Conservation (phyloP, 2,888 invertebrate genomes). For the Hypena proboscidalis region DNA sequence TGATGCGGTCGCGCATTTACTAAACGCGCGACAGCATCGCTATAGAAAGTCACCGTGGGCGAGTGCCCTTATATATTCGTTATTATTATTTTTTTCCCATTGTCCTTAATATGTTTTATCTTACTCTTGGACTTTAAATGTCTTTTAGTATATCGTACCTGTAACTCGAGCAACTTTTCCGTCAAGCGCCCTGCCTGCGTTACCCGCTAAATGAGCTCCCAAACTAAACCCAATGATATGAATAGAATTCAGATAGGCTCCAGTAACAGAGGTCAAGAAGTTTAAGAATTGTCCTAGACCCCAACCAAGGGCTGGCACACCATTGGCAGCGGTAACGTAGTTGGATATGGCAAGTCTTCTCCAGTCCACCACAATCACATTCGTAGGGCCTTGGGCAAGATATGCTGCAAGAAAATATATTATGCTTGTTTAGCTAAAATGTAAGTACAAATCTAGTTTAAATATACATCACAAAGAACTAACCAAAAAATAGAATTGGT, state of each 20-base stretch:
- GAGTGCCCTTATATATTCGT: too few species aligned
- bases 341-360: constrained; percentile 55
- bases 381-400: constrained; percentile 58
- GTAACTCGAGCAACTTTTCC: constrained; percentile 69
- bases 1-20: too few species aligned
- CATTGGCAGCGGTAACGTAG: constrained; percentile 61
- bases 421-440: too few species aligned
- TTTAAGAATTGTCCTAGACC: constrained; percentile 70
- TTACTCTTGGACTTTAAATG: too few species aligned
- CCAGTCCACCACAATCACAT: constrained; percentile 75
- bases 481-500: too few species aligned
- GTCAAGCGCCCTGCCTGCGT: constrained; percentile 64
- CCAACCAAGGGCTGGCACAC: constrained; percentile 67
- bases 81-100: too few species aligned
- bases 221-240: constrained; percentile 80
- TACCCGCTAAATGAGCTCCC: constrained; percentile 77
- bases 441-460: too few species aligned
- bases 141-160: constrained; percentile 51
- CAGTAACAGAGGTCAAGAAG: constrained; percentile 58
- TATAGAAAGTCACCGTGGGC: too few species aligned
- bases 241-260: constrained; percentile 56
- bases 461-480: too few species aligned
- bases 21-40: too few species aligned
- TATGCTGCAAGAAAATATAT: constrained; percentile 55
- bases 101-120: too few species aligned